Percentiles rank a stretch among this genome's conserved stretches.
Conservation (phyloP, 2,888 invertebrate genomes). For the Caenorhabditis becei region DNA sequence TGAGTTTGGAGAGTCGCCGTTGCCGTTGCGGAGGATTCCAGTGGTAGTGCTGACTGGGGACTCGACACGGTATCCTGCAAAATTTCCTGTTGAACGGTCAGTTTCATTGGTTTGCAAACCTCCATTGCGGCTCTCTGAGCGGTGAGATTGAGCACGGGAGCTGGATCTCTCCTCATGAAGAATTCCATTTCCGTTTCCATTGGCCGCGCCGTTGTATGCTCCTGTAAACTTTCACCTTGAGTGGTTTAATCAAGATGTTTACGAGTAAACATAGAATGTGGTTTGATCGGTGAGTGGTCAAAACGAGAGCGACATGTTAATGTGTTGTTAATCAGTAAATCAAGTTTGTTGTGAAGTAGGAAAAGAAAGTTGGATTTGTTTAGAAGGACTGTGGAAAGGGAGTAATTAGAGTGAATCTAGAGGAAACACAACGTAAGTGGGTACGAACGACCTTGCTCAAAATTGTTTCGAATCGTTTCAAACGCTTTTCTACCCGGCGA, state of each 20-base stretch:
- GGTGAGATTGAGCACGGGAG: conserved; percentile 62
- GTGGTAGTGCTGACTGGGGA: conserved; percentile 72
- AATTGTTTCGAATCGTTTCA: conserved; percentile 71
- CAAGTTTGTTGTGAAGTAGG: conserved; percentile 9
- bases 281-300: conserved; percentile 14
- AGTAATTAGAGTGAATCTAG: conserved; percentile 20
- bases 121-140: conserved; percentile 67
- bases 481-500: conserved; percentile 69
- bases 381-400: conserved; percentile 15
- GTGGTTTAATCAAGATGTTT: conserved; percentile 1
- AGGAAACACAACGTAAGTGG: conserved; percentile 21
- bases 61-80: conserved; percentile 72
- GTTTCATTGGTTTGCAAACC: not conserved
- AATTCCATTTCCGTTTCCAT: conserved; percentile 40
- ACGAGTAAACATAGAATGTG: conserved; percentile 17
- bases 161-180: conserved; percentile 56
- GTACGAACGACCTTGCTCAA: conserved; percentile 72
- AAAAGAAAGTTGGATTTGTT: conserved; percentile 18
- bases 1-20: conserved; percentile 50
- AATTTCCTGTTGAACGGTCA: not conserved
- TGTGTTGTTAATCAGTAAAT: conserved; percentile 45
- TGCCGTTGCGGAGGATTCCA: conserved; percentile 68
- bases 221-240: conserved; percentile 16
- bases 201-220: conserved; percentile 41
- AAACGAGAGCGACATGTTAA: conserved; percentile 42